phyloP scores from a whole-genome alignment of 1,140 invertebrate species.

The Piezodorus guildinii region DNA sequence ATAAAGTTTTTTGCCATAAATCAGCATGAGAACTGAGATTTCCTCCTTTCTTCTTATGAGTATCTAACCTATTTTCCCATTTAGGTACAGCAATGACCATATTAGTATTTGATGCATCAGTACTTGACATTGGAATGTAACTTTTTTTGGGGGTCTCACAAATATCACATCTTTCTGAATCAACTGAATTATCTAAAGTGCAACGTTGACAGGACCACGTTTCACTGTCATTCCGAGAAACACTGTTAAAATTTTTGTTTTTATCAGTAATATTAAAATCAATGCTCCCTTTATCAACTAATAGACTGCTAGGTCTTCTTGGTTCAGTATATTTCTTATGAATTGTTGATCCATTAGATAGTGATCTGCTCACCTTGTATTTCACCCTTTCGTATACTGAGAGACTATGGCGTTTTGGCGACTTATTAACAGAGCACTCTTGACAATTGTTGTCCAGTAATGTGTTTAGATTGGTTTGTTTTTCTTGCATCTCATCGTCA shows the following conservation, averaged over 20 bases:
- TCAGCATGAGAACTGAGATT: conserved; percentile 40
- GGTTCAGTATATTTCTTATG: conserved; percentile 23
- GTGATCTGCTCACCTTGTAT: conserved; percentile 43
- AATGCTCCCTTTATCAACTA: conserved; percentile 20
- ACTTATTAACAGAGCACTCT: conserved; percentile 29
- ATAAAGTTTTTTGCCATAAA: conserved; percentile 28
- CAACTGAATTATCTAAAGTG: conserved; percentile 42
- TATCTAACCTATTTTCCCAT: conserved; percentile 33
- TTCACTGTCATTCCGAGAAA: conserved; percentile 32
- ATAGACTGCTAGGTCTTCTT: conserved; percentile 28
- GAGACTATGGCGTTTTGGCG: conserved; percentile 41
- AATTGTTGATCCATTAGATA: conserved; percentile 37
- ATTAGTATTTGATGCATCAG: conserved; percentile 36
- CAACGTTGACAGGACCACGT: conserved; percentile 47
- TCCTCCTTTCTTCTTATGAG: conserved; percentile 4
- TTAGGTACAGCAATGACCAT: conserved; percentile 42
- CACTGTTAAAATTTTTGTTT: conserved; percentile 29
- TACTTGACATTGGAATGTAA: conserved; percentile 37
- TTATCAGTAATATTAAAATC: conserved; percentile 18
- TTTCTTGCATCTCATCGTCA: conserved; percentile 22
- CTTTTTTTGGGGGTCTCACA: conserved; percentile 46
- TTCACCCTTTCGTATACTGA: conserved; percentile 47
- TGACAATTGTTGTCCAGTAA: conserved; percentile 19
- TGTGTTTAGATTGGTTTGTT: conserved; percentile 21
- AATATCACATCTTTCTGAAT: conserved; percentile 44